Percentiles rank a stretch among this genome's conserved stretches.
These are phyloP conservation scores for Agrilus cyanescens DNA, from an alignment of 2,888 invertebrate genomes.

Conservation along the genomic window DNA sequence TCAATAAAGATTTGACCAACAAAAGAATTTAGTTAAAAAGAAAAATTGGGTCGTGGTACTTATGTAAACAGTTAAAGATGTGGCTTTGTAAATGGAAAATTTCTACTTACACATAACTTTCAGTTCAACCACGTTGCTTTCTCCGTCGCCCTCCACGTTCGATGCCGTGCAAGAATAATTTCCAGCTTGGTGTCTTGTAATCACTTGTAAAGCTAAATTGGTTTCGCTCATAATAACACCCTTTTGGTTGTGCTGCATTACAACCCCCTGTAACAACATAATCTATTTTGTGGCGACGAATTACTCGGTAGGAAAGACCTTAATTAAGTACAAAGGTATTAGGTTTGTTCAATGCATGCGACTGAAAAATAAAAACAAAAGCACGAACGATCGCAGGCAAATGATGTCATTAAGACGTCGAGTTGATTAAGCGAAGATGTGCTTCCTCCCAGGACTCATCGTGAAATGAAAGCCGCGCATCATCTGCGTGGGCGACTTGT, in stretches of 20 bases:
- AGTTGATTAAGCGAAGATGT: background rate
- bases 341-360: too few species aligned
- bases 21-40: too few species aligned
- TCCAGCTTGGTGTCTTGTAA: conserved; percentile 70
- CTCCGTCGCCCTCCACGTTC: conserved; percentile 84
- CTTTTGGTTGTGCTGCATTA: conserved; percentile 75
- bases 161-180: conserved; percentile 83
- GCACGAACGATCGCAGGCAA: background rate
- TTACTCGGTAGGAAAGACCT: background rate
- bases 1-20: too few species aligned
- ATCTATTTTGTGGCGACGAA: conserved; percentile 1
- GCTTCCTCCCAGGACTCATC: background rate
- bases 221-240: conserved; percentile 75
- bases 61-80: too few species aligned
- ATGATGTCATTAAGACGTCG: background rate
- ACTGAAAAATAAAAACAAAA: background rate
- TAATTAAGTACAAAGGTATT: background rate
- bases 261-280: conserved; percentile 53
- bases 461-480: background rate
- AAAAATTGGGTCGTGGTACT: too few species aligned
- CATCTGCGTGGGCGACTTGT: too few species aligned
- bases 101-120: conserved; percentile 84
- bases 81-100: too few species aligned
- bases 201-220: conserved; percentile 68
- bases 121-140: conserved; percentile 66